Evolutionary conservation across 1,140 invertebrate species (phyloP).

Genomic region (Leptopilina clavipes): DNA sequence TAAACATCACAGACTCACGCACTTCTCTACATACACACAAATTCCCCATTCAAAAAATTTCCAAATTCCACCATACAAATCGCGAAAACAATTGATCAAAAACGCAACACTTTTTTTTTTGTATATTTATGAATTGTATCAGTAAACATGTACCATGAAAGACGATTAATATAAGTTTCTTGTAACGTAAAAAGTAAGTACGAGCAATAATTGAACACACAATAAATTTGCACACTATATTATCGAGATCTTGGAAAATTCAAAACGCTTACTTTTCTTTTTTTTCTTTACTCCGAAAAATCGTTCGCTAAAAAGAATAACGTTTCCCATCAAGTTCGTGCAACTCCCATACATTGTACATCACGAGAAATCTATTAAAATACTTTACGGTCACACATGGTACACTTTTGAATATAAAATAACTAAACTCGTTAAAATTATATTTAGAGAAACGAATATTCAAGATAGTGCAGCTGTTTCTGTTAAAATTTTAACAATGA

Average conservation of each 20-base stretch:
- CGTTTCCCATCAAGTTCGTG: background rate
- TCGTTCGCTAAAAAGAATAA: constrained; percentile 1
- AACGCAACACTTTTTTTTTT: constrained; percentile 6
- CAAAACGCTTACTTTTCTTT: background rate
- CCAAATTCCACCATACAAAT: background rate
- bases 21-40: constrained; percentile 12
- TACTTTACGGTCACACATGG: constrained; percentile 26
- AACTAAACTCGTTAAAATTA: background rate
- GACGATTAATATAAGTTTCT: constrained; percentile 25
- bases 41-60: background rate
- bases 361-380: constrained; percentile 30
- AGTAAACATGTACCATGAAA: constrained; percentile 25
- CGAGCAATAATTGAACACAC: constrained; percentile 17
- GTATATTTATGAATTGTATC: background rate
- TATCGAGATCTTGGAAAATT: background rate
- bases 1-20: background rate
- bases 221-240: constrained; percentile 15
- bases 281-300: background rate
- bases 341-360: constrained; percentile 31
- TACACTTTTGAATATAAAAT: constrained; percentile 16
- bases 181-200: constrained; percentile 22
- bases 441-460: background rate
- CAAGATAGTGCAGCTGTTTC: too few relatives aligned
- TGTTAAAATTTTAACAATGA: too few relatives aligned
- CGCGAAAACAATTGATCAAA: constrained; percentile 20